A percentile compares a stretch with the other conserved stretches of the same genome.
Evolutionary conservation across 35 echinoderm and acorn worm genomes (phyloP).

Genomic region (Apostichopus californicus): DNA sequence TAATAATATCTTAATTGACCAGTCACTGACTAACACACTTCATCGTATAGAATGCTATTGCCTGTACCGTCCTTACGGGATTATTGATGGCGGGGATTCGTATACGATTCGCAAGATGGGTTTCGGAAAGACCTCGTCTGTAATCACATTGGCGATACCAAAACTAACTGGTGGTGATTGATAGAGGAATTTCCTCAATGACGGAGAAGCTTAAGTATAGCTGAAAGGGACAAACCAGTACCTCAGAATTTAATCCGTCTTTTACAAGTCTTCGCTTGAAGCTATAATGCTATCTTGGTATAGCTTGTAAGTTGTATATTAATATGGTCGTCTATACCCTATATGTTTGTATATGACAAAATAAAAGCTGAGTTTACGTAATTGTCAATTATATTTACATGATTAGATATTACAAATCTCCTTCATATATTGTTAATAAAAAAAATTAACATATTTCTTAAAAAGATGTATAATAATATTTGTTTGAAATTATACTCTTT

Average conservation of each 20-base stretch:
- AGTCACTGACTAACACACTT: too few species aligned
- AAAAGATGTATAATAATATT: too few species aligned
- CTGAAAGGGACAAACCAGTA: background rate
- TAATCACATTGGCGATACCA: slow-evolving; percentile 9
- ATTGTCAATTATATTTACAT: background rate
- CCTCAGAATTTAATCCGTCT: too few species aligned
- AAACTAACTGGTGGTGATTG: background rate
- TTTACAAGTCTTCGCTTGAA: background rate
- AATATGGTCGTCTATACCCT: background rate
- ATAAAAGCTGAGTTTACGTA: too few species aligned
- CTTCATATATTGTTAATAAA: background rate
- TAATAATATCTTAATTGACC: too few species aligned
- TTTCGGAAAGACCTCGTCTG: slow-evolving; percentile 17
- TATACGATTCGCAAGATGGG: background rate
- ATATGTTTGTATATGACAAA: background rate
- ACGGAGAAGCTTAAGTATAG: slow-evolving; percentile 12
- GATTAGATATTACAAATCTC: background rate
- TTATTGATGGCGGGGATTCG: too few species aligned
- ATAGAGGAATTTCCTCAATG: background rate
- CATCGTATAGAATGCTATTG: too few species aligned
- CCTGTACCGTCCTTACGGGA: too few species aligned
- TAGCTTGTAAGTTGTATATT: background rate
- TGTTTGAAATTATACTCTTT: too few species aligned
- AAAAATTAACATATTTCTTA: background rate
- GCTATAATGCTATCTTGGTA: background rate